Conservation (phyloP, 2,888 invertebrate genomes). For the Cheilosia impressa region DNA sequence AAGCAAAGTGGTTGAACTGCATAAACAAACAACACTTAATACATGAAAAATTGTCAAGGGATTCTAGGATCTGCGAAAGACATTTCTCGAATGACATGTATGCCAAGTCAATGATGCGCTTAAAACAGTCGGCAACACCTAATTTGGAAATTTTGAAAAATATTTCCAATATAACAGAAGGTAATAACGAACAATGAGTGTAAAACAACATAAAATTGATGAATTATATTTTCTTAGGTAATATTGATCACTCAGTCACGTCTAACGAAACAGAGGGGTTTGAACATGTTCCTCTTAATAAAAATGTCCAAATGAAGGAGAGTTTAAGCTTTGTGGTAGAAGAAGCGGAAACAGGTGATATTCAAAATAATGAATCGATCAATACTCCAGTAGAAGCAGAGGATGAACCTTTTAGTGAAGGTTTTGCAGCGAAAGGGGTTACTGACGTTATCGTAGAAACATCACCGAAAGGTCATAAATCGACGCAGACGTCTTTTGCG, state of each 20-base stretch:
- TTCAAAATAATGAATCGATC: too few species aligned
- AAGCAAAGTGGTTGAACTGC: constrained; percentile 1
- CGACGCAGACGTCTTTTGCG: constrained; percentile 6
- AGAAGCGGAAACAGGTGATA: background rate
- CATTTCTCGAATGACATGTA: constrained; percentile 9
- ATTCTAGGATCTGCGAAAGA: constrained; percentile 1
- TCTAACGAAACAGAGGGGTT: background rate
- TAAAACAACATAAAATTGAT: background rate
- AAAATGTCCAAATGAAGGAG: constrained; percentile 3
- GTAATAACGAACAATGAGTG: background rate
- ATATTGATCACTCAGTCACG: background rate
- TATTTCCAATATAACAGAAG: background rate
- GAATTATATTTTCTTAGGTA: background rate
- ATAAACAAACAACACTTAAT: constrained; percentile 8
- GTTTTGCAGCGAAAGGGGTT: too few species aligned
- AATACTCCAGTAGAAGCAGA: too few species aligned
- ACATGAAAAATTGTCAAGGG: constrained; percentile 1
- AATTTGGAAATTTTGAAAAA: background rate
- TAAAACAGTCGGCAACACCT: constrained; percentile 2
- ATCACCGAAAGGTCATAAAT: background rate
- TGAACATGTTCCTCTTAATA: background rate
- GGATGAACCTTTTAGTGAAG: background rate
- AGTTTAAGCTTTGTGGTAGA: constrained; percentile 5
- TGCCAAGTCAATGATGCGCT: constrained; percentile 1
- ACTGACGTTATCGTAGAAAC: background rate